Conservation (phyloP, 2,113 vertebrate species). For the Formicarius rufipectus region DNA sequence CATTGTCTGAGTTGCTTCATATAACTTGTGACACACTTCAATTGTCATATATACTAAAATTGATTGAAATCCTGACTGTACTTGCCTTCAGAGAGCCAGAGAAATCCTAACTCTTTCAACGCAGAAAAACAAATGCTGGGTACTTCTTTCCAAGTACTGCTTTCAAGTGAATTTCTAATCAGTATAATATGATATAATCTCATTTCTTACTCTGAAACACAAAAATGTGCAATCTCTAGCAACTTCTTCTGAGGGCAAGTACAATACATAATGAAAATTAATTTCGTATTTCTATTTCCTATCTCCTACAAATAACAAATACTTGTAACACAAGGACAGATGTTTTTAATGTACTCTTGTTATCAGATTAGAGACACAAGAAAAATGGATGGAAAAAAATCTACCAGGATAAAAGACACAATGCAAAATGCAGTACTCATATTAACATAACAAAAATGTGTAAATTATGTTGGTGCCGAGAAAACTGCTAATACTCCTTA, state of each 20-base stretch:
- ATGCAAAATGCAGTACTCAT: neutral
- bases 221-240: slow-evolving; percentile 45
- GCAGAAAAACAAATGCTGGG: neutral
- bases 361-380: slow-evolving; percentile 35
- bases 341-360: slow-evolving; percentile 43
- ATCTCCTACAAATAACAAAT: slow-evolving; percentile 55
- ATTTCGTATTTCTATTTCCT: slow-evolving; percentile 47
- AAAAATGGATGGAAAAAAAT: slow-evolving; percentile 26
- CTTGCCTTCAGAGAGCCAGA: slow-evolving; percentile 33
- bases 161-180: slow-evolving; percentile 63
- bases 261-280: slow-evolving; percentile 58
- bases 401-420: neutral
- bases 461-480: neutral
- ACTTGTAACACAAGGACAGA: slow-evolving; percentile 53
- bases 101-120: neutral
- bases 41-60: neutral
- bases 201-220: slow-evolving; percentile 32
- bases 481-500: neutral
- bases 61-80: slow-evolving; percentile 50
- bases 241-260: slow-evolving; percentile 48
- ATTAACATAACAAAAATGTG: slow-evolving; percentile 22
- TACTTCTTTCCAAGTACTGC: neutral
- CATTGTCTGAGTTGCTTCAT: neutral
- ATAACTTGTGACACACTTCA: neutral
- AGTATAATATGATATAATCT: slow-evolving; percentile 52